Percentiles rank a stretch among this genome's conserved stretches.
These are phyloP conservation scores for Pseudomugil tenellus DNA, from an alignment of 2,797 vertebrate genomes.

Conservation along the genomic window DNA sequence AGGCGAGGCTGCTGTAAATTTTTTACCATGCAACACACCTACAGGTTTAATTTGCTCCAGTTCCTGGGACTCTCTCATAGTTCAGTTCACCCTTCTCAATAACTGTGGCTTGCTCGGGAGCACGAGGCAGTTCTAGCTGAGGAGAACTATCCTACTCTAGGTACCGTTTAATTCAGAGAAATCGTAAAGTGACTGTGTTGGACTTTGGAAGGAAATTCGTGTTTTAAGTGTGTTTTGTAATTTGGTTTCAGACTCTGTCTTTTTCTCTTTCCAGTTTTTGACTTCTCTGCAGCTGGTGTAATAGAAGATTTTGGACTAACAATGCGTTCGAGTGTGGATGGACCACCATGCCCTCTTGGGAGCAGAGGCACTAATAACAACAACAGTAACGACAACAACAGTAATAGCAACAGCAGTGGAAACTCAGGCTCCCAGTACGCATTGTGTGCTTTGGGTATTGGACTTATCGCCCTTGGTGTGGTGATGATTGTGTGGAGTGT, in stretches of 20 bases:
- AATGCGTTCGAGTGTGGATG: conserved; percentile 64
- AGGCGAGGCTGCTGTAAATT: conserved; percentile 28
- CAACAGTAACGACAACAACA: conserved; percentile 39
- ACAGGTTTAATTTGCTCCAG: conserved; percentile 10
- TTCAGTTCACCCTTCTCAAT: conserved; percentile 11
- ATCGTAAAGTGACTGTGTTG: not conserved
- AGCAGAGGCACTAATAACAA: conserved; percentile 3
- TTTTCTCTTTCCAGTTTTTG: conserved; percentile 44
- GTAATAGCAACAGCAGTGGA: conserved; percentile 55
- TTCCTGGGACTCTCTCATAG: not conserved
- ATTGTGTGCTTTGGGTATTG: conserved; percentile 91
- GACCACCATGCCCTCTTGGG: conserved; percentile 13
- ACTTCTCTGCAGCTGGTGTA: conserved; percentile 32
- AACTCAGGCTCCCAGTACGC: conserved; percentile 92
- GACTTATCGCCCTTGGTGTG: conserved; percentile 91
- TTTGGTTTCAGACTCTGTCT: not conserved
- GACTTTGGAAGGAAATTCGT: fast-evolving
- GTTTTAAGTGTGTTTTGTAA: not conserved
- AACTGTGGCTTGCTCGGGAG: not conserved
- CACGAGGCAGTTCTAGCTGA: not conserved
- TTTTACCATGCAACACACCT: conserved; percentile 34
- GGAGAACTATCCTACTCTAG: not conserved
- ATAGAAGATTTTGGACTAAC: conserved; percentile 31
- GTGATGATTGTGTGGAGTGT: conserved; percentile 98
- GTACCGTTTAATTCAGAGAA: not conserved